Base-by-base conservation (phyloP, 2,888 invertebrate genomes). In the Rhagophthalmus giganteus region DNA sequence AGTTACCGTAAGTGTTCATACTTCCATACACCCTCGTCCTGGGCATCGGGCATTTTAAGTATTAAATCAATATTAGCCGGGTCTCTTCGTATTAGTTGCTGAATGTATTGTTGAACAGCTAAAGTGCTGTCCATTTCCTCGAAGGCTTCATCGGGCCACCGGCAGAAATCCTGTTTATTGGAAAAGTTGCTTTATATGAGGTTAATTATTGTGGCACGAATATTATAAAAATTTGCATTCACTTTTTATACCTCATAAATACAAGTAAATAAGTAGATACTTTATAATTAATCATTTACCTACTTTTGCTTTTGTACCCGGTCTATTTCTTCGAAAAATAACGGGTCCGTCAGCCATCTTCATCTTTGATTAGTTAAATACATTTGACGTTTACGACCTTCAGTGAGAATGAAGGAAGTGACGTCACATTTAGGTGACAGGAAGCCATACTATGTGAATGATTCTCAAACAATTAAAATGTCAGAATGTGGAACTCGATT, bases 111-210 rank as follows among this genome's bases (percentile, higher is more conserved):
- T 72, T 98, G 99, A 38, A 99, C 97, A 61, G 96, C 97, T 50
- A 99, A 78, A 12, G 97, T 97, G 73, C 95, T 97, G 74, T 99
- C 98, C 98, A 99, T 99, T 78, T 99, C 97, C 74, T 99, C 98
- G 72, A 98, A 95, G 0, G 91, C 88, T 77, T 97, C 94, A 81
- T 97, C 96, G 25, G 94, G 94, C 99, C 99, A 99, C 59, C 88
- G 88, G 71, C 94, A 91, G 79, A 96, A 99, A 70, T 96, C 94
- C 94, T 95, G 60, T 9, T 71, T 66, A 58, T 2, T 32, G 31
- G 31, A 26, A 40, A 16, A 30, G 8, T 15, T 27, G 27, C 10
- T 9, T 9, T n/a, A 27, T 15, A 16, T 32, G 32, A 3, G 27
- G 27, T 27, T 1, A 34, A n/a, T n/a, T 1, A 10, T 9, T 7